Conservation (phyloP, 1,140 invertebrate genomes). For the Drosophila suzukii region DNA sequence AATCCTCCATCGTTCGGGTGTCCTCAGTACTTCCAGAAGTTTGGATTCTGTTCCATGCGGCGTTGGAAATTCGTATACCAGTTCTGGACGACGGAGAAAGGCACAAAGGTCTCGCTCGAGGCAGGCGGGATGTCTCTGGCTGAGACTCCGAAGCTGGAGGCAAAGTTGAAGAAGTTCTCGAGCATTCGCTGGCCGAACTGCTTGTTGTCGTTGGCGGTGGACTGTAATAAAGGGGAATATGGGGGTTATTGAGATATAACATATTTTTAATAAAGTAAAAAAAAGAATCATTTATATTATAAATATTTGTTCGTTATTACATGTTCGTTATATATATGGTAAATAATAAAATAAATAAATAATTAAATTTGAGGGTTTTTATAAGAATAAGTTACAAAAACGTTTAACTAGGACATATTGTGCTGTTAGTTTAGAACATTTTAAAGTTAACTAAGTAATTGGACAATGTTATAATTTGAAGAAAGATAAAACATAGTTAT, state of each 20-base stretch:
- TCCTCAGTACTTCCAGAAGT: slow-evolving; percentile 93
- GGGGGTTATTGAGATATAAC: background rate
- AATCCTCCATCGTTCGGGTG: background rate
- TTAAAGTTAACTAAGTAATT: no score
- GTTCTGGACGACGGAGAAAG: slow-evolving; percentile 93
- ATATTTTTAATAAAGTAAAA: background rate
- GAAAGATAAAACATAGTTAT: background rate
- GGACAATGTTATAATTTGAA: background rate
- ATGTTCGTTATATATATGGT: no score
- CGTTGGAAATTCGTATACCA: slow-evolving; percentile 98
- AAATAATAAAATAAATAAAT: no score
- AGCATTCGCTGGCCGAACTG: slow-evolving; percentile 97
- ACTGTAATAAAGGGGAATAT: slow-evolving; percentile 37
- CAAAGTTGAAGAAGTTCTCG: slow-evolving; percentile 96
- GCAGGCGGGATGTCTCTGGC: slow-evolving; percentile 92
- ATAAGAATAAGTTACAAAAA: no score
- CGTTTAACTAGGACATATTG: no score
- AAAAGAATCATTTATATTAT: no score
- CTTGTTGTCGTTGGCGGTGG: slow-evolving; percentile 87
- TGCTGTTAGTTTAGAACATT: no score
- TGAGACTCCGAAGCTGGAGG: slow-evolving; percentile 93
- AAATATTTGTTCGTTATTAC: no score
- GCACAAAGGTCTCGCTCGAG: slow-evolving; percentile 93
- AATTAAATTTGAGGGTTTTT: no score
- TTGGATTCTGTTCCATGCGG: slow-evolving; percentile 94